These are phyloP conservation scores for Linurgus olivaceus DNA, from an alignment of 2,797 vertebrate genomes.

Conservation along the genomic window DNA sequence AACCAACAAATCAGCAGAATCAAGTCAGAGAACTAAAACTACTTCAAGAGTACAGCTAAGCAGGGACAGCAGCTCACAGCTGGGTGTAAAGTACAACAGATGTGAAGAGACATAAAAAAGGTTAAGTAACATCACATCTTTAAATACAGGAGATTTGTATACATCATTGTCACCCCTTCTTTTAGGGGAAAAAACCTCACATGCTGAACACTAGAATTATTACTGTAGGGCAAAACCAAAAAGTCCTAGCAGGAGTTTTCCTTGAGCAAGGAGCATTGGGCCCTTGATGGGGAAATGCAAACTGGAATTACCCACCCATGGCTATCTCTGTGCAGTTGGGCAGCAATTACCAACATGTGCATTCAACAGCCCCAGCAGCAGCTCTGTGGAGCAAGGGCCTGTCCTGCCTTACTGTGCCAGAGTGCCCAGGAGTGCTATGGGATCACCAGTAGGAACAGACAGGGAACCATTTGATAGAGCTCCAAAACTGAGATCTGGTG, in stretches of 20 bases:
- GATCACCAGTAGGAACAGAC: not conserved
- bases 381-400: not conserved
- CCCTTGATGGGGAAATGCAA: not conserved
- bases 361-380: not conserved
- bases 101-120: not conserved
- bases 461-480: not conserved
- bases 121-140: not conserved
- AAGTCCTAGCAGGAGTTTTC: not conserved
- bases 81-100: not conserved
- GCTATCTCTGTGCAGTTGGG: not conserved
- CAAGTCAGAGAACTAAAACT: not conserved
- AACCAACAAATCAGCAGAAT: constrained; percentile 4
- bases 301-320: not conserved
- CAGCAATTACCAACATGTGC: not conserved
- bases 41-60: not conserved
- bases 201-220: not conserved
- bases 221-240: not conserved
- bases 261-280: not conserved
- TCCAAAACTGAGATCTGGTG: not conserved
- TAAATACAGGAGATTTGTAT: not conserved
- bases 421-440: not conserved
- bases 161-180: not conserved
- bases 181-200: not conserved
- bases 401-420: not conserved
- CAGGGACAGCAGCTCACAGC: not conserved